Conservation (phyloP, 2,797 vertebrate species). For the Coracias cyanogaster region DNA sequence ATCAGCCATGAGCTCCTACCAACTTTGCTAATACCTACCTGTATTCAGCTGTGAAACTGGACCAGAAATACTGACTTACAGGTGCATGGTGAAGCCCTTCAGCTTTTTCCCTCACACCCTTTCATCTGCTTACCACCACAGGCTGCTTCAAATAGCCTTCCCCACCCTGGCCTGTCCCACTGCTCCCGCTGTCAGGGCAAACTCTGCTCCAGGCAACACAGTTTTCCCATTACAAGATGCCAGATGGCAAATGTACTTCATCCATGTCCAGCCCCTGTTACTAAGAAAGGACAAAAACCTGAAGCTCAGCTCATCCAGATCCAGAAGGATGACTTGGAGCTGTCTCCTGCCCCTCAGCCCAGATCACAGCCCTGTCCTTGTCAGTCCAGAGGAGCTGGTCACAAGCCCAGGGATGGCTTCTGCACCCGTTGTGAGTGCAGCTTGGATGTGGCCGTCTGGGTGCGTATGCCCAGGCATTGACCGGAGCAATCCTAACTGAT, state of each 20-base stretch:
- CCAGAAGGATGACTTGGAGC: background rate
- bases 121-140: rapidly evolving
- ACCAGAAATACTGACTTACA: background rate
- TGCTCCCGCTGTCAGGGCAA: background rate
- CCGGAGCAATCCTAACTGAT: background rate
- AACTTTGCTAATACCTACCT: background rate
- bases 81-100: background rate
- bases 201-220: background rate
- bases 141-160: background rate
- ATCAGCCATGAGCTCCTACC: background rate
- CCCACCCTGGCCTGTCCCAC: rapidly evolving
- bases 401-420: background rate
- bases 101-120: background rate
- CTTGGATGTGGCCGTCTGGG: rapidly evolving
- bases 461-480: too few species aligned
- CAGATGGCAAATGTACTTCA: rapidly evolving
- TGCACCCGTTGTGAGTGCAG: background rate
- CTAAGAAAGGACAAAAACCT: background rate
- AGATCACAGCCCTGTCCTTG: rapidly evolving
- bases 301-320: background rate
- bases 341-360: background rate
- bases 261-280: background rate
- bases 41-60: background rate
- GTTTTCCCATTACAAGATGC: background rate
- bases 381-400: background rate